Evolutionary conservation across 2,797 vertebrate species (phyloP).

Genomic region (Enteromius afrohamiltoni): DNA sequence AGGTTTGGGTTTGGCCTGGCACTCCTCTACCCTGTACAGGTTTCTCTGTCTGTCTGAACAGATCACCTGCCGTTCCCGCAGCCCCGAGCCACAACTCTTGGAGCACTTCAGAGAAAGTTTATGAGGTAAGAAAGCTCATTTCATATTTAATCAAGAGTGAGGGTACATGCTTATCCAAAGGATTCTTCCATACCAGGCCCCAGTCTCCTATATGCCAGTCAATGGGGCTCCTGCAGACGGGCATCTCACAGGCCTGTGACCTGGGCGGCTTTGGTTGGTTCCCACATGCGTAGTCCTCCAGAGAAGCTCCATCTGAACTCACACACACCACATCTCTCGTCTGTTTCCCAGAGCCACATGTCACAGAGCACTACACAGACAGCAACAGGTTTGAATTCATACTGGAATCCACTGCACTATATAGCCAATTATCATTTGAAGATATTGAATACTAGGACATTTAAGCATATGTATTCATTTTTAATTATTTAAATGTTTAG

Average conservation of each 20-base stretch:
- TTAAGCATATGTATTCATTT: too few relatives aligned
- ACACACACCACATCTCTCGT: conserved; percentile 83
- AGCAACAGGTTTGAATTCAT: not conserved
- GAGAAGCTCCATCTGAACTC: conserved; percentile 71
- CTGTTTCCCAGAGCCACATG: conserved; percentile 87
- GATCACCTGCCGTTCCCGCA: conserved; percentile 87
- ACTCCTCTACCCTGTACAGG: conserved; percentile 78
- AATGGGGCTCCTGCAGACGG: conserved; percentile 75
- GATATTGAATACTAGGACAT: not conserved
- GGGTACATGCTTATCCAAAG: not conserved
- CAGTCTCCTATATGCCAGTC: conserved; percentile 89
- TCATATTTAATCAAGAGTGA: not conserved
- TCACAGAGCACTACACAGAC: conserved; percentile 85
- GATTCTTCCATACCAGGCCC: conserved; percentile 84
- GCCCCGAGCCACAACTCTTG: conserved; percentile 85
- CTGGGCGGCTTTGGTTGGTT: conserved; percentile 71
- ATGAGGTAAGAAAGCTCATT: not conserved
- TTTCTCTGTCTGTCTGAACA: conserved; percentile 83
- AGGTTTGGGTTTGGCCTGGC: conserved; percentile 77
- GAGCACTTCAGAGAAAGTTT: conserved; percentile 83
- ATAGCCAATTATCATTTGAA: not conserved
- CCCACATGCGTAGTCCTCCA: conserved; percentile 81
- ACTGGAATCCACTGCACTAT: not conserved
- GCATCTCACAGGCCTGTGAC: conserved; percentile 78
- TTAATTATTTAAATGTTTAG: too few relatives aligned